A percentile compares a stretch with the other conserved stretches of the same genome.
These are phyloP conservation scores for Osmoderma eremita DNA, from an alignment of 2,888 invertebrate species.

Conservation along the genomic window DNA sequence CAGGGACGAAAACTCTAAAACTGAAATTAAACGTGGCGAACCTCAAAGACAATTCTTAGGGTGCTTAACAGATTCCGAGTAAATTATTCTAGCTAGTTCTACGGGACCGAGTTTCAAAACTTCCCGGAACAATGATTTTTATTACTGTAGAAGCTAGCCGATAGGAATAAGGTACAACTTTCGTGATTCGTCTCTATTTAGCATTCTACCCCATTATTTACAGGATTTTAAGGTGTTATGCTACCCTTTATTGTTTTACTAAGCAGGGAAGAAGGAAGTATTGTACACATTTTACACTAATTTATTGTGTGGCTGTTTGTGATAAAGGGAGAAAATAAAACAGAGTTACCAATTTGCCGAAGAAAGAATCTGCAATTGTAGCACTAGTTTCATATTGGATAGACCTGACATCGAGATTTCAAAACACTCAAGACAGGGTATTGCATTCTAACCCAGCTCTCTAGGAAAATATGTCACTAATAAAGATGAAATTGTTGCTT, in stretches of 20 bases:
- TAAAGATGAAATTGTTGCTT: slow-evolving; percentile 15
- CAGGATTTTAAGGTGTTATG: too few relatives aligned
- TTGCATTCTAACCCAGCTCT: neutral
- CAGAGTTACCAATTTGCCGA: too few relatives aligned
- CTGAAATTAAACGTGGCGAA: slow-evolving; percentile 52
- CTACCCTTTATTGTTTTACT: too few relatives aligned
- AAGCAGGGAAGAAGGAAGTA: too few relatives aligned
- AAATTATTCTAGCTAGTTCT: slow-evolving; percentile 56
- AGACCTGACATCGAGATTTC: too few relatives aligned
- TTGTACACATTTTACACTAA: too few relatives aligned
- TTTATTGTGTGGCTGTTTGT: too few relatives aligned
- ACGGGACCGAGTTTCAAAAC: slow-evolving; percentile 52
- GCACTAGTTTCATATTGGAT: too few relatives aligned
- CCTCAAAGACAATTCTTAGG: slow-evolving; percentile 57
- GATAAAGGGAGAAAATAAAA: too few relatives aligned
- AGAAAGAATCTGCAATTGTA: too few relatives aligned
- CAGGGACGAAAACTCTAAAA: slow-evolving; percentile 22
- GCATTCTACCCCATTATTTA: slow-evolving; percentile 29
- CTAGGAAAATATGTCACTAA: neutral
- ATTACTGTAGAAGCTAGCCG: slow-evolving; percentile 55
- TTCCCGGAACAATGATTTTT: slow-evolving; percentile 59
- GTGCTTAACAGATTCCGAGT: slow-evolving; percentile 59
- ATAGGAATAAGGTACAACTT: slow-evolving; percentile 33
- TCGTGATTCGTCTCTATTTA: slow-evolving; percentile 28
- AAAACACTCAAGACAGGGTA: neutral